Evolutionary conservation across 1,140 invertebrate genomes (phyloP).

Genomic region (Diabrotica undecimpunctata): DNA sequence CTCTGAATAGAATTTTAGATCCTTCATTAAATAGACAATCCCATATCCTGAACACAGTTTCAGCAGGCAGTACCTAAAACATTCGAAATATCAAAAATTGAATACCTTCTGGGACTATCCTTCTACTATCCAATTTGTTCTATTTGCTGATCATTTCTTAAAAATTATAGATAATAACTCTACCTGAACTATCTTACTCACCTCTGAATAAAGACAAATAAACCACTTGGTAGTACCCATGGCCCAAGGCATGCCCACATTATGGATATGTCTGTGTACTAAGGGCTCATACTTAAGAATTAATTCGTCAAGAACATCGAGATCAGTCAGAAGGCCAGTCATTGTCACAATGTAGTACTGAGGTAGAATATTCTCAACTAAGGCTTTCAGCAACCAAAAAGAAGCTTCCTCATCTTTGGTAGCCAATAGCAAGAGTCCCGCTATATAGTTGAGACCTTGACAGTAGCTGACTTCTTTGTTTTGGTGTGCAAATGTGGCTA

Average conservation of each 20-base stretch:
- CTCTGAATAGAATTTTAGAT: slow-evolving; percentile 74
- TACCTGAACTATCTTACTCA: slow-evolving; percentile 41
- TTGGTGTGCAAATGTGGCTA: slow-evolving; percentile 85
- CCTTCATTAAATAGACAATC: slow-evolving; percentile 94
- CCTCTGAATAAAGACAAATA: slow-evolving; percentile 87
- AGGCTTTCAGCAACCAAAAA: slow-evolving; percentile 85
- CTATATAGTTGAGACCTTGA: slow-evolving; percentile 91
- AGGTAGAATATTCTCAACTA: slow-evolving; percentile 83
- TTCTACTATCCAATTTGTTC: no score
- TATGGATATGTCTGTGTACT: slow-evolving; percentile 73
- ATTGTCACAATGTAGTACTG: slow-evolving; percentile 82
- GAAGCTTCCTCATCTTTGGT: slow-evolving; percentile 85
- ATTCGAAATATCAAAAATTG: background rate
- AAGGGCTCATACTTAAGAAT: slow-evolving; percentile 76
- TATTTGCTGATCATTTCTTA: no score
- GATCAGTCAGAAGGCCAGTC: slow-evolving; percentile 81
- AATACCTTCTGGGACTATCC: no score
- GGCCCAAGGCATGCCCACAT: slow-evolving; percentile 76
- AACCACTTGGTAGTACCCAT: slow-evolving; percentile 92
- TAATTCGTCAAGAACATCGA: slow-evolving; percentile 81
- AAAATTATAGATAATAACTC: no score
- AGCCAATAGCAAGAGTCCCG: slow-evolving; percentile 77
- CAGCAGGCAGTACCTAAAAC: slow-evolving; percentile 64
- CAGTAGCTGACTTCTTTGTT: slow-evolving; percentile 87
- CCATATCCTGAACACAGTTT: slow-evolving; percentile 90